Conservation (phyloP, 2,888 invertebrate species). For the Theretra japonica region DNA sequence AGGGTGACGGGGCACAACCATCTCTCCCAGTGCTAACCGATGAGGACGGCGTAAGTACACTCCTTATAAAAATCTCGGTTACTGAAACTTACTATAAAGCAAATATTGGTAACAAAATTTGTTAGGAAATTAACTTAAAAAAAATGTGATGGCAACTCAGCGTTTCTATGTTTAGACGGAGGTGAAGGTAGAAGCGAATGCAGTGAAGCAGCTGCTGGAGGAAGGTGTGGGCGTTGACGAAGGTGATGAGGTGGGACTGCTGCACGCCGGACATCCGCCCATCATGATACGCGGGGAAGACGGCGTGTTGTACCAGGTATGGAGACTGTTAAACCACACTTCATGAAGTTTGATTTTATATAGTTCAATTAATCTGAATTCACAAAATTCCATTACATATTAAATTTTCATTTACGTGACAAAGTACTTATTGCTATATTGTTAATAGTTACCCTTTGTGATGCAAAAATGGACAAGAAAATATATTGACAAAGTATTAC, state of each 20-base stretch:
- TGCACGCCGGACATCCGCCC: conserved; percentile 83
- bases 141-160: not conserved
- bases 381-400: too few relatives aligned
- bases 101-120: too few relatives aligned
- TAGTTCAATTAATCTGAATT: too few relatives aligned
- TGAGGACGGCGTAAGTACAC: conserved; percentile 75
- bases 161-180: conserved; percentile 57
- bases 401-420: too few relatives aligned
- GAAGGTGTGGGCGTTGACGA: conserved; percentile 74
- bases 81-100: not conserved
- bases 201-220: conserved; percentile 84
- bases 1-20: conserved; percentile 77
- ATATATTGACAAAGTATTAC: too few relatives aligned
- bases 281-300: conserved; percentile 93
- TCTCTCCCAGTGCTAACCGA: conserved; percentile 78
- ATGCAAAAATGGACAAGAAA: too few relatives aligned
- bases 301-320: conserved; percentile 90
- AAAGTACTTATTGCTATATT: too few relatives aligned
- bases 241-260: conserved; percentile 69
- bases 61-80: not conserved
- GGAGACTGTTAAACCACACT: not conserved
- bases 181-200: conserved; percentile 81
- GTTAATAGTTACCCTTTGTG: too few relatives aligned
- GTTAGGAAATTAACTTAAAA: not conserved
- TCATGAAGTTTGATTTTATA: too few relatives aligned